Evolutionary conservation across 2,888 invertebrate species (phyloP).

Genomic region (Lacanobia oleracea): DNA sequence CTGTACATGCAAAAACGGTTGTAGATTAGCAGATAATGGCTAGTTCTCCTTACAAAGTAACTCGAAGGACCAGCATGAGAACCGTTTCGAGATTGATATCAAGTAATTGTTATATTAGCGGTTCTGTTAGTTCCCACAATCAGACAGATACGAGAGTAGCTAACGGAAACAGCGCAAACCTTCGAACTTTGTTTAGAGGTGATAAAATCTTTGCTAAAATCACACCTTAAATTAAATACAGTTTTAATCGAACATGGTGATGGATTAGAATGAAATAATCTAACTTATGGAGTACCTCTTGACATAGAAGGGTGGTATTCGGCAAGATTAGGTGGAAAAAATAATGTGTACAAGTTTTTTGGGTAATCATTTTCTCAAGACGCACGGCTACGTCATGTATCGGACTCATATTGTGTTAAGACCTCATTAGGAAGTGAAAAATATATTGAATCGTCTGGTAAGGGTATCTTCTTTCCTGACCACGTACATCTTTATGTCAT

Average conservation of each 20-base stretch:
- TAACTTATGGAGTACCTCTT: background rate
- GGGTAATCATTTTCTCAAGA: too few species aligned
- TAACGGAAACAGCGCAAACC: constrained; percentile 52
- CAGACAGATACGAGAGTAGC: constrained; percentile 10
- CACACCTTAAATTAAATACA: constrained; percentile 21
- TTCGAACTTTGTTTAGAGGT: constrained; percentile 33
- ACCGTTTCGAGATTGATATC: constrained; percentile 68
- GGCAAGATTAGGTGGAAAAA: too few species aligned
- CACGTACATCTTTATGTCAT: too few species aligned
- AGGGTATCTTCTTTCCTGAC: too few species aligned
- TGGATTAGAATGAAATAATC: background rate
- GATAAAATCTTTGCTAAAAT: constrained; percentile 38
- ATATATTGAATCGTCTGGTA: too few species aligned
- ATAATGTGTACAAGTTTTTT: too few species aligned
- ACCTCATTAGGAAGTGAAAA: too few species aligned
- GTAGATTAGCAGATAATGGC: constrained; percentile 56
- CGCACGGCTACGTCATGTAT: too few species aligned
- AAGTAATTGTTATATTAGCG: constrained; percentile 66
- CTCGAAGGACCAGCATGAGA: constrained; percentile 68
- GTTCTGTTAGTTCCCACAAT: constrained; percentile 51
- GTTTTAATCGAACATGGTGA: background rate
- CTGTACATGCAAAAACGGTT: constrained; percentile 47
- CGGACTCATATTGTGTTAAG: too few species aligned
- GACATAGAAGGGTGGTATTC: too few species aligned
- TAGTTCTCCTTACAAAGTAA: constrained; percentile 53